A percentile compares a stretch with the other conserved stretches of the same genome.
Conservation (phyloP, 2,888 invertebrate genomes). For the Hetaerina titia region DNA sequence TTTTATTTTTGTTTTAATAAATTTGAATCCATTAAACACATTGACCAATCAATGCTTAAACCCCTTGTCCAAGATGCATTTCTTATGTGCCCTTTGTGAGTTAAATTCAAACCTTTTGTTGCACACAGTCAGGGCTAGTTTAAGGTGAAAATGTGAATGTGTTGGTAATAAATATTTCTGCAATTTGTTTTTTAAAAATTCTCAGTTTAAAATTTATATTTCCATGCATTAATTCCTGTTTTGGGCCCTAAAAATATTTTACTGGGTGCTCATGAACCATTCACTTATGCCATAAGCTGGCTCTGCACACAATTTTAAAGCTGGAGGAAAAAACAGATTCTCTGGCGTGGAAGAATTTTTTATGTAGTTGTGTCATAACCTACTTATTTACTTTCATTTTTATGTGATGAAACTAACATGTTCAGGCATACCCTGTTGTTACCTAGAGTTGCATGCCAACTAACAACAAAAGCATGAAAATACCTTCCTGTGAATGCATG, state of each 20-base stretch:
- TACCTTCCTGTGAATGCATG: constrained; percentile 41
- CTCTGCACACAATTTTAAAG: constrained; percentile 49
- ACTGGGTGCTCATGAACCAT: neutral
- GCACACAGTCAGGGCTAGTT: constrained; percentile 1
- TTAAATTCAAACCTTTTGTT: constrained; percentile 45
- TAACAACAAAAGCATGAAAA: constrained; percentile 51
- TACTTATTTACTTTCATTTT: constrained; percentile 51
- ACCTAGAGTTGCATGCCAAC: constrained; percentile 34
- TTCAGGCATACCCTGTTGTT: constrained; percentile 8
- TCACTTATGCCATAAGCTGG: neutral
- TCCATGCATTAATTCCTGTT: neutral
- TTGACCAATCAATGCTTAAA: constrained; percentile 62
- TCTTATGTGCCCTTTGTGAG: constrained; percentile 65
- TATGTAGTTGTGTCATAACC: constrained; percentile 46
- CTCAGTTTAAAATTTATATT: too few relatives aligned
- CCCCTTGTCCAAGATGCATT: constrained; percentile 60
- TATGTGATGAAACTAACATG: constrained; percentile 44
- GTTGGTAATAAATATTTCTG: neutral
- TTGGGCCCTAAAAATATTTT: neutral
- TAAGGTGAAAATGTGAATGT: neutral
- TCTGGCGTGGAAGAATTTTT: constrained; percentile 49
- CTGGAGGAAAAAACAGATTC: constrained; percentile 32
- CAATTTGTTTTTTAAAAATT: neutral
- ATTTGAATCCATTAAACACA: constrained; percentile 22
- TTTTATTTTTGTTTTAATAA: constrained; percentile 44